Base-by-base conservation (phyloP, 2,113 vertebrate species). In the Haemorhous mexicanus region DNA sequence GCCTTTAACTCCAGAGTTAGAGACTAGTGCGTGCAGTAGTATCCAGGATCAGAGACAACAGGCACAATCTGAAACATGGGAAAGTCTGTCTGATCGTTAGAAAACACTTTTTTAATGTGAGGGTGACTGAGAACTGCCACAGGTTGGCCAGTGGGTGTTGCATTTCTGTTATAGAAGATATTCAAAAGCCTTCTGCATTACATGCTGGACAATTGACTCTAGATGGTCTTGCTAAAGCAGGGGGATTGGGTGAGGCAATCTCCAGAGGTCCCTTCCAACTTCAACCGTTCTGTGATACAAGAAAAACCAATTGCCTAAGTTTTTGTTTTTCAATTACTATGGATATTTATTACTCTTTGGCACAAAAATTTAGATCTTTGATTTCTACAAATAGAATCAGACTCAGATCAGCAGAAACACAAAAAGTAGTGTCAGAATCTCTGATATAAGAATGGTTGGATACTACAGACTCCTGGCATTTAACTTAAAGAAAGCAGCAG, bases 201-300 rank as follows among this genome's bases (percentile, higher is more conserved):
- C 26, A 26, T 23, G 6, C 23, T 39, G 26, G 26, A 81, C 19
- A 70, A 43, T 0, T 41, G 13, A 32, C 7, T 87, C 33, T 70
- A 50, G 8, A 32, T 67, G n/a, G 17, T 23, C 43, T 37, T 70
- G 26, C 33, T 18, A 46, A 20, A 75, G n/a, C 43, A 37, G 6
- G 2, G 6, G 4, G 2, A 0, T 9, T 69, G 13, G 24, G 63
- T 13, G 16, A 66, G 24, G 14, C 1, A 35, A 35, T 37, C 24
- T 80, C 14, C 27, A 84, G 33, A 80, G 41, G 9, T 67, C 22
- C 6, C 11, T 77, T 47, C 24, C 17, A 70, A 63, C 6, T 11
- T 46, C 59, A 81, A 35, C 5, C 6, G 19, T 58, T 62, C 28
- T 43, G 9, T 37, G 28, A 26, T 33, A 79, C 12, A 50, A 67